These are phyloP conservation scores for Cataglyphis altisquamis DNA, from an alignment of 2,888 invertebrate species.

Conservation along the genomic window DNA sequence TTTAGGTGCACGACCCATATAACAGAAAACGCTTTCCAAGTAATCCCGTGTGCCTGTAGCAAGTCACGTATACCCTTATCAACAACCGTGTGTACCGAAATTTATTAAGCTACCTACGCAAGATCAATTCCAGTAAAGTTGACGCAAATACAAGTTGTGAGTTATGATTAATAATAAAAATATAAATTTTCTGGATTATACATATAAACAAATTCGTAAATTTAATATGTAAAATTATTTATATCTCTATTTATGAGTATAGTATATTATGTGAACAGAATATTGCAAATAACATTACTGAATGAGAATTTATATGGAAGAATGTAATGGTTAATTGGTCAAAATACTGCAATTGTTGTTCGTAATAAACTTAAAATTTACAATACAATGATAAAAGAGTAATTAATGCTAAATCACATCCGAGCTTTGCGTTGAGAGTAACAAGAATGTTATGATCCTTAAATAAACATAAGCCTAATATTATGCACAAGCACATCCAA, in stretches of 20 bases:
- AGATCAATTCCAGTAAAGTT: slow-evolving; percentile 32
- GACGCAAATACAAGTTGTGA: slow-evolving; percentile 30
- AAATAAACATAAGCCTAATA: slow-evolving; percentile 60
- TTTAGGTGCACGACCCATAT: slow-evolving; percentile 57
- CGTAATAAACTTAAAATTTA: slow-evolving; percentile 75
- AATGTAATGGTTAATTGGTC: slow-evolving; percentile 18
- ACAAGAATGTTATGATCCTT: slow-evolving; percentile 62
- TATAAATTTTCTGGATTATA: slow-evolving; percentile 7
- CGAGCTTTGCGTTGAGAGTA: slow-evolving; percentile 62
- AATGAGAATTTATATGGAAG: background rate
- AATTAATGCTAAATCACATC: slow-evolving; percentile 80
- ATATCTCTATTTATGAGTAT: background rate
- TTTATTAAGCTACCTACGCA: slow-evolving; percentile 52
- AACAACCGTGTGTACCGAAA: slow-evolving; percentile 61
- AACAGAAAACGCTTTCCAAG: slow-evolving; percentile 56
- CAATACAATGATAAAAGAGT: slow-evolving; percentile 69
- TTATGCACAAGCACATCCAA: slow-evolving; percentile 46
- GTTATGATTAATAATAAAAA: slow-evolving; percentile 29
- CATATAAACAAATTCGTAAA: background rate
- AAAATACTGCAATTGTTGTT: slow-evolving; percentile 58
- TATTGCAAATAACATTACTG: background rate
- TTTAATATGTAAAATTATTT: slow-evolving; percentile 11
- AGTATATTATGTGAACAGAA: background rate
- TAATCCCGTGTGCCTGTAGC: slow-evolving; percentile 67
- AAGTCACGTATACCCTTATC: slow-evolving; percentile 68